phyloP scores from a whole-genome alignment of 2,888 invertebrate genomes.

The Melanargia galathea region DNA sequence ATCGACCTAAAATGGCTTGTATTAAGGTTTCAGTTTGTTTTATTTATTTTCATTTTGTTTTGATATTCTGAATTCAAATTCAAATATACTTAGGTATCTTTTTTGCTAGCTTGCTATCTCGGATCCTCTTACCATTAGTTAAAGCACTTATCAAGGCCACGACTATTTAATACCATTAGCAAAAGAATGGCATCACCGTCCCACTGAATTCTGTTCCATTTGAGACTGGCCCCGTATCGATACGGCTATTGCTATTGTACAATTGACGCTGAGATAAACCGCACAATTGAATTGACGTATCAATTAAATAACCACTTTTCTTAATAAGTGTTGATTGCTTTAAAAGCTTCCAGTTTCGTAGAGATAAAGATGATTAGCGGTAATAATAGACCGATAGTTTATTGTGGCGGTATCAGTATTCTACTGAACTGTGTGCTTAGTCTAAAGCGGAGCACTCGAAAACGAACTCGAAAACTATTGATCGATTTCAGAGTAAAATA shows the following conservation, averaged over 20 bases:
- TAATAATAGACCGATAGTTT: slow-evolving; percentile 30
- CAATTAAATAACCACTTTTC: slow-evolving; percentile 74
- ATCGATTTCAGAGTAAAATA: too few species aligned
- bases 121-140: background rate
- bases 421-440: too few species aligned
- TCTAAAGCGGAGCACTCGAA: too few species aligned
- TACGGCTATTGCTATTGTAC: slow-evolving; percentile 27
- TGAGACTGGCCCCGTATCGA: slow-evolving; percentile 27
- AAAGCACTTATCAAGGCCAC: slow-evolving; percentile 6
- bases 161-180: slow-evolving; percentile 19
- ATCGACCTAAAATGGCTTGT: too few species aligned
- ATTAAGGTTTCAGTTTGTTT: too few species aligned
- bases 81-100: too few species aligned
- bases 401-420: slow-evolving; percentile 19
- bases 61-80: too few species aligned
- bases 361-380: slow-evolving; percentile 38
- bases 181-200: slow-evolving; percentile 7
- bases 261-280: slow-evolving; percentile 45
- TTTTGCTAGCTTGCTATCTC: background rate
- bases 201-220: background rate
- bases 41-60: too few species aligned
- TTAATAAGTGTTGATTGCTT: slow-evolving; percentile 68
- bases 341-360: slow-evolving; percentile 58
- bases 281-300: slow-evolving; percentile 69
- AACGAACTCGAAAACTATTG: too few species aligned